Evolutionary conservation across 2,113 vertebrate genomes (phyloP).

Genomic region (Cottus gobio): DNA sequence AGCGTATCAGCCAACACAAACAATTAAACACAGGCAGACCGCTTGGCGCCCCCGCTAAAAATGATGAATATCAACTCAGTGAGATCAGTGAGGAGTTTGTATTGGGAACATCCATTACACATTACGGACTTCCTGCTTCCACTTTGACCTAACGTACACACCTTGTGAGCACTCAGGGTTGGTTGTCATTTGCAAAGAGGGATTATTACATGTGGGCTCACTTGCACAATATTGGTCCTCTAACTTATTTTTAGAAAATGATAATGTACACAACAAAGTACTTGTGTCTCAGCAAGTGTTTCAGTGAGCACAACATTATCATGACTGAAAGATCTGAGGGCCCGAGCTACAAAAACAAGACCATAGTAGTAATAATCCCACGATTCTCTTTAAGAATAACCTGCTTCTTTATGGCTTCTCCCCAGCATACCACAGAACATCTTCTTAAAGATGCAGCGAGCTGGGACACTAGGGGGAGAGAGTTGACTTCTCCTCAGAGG

Average conservation of each 20-base stretch:
- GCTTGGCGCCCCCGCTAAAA: background rate
- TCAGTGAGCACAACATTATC: background rate
- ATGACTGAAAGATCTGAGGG: background rate
- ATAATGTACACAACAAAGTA: background rate
- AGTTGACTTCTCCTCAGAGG: background rate
- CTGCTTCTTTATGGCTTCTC: background rate
- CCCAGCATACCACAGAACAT: no score
- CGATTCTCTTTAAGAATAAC: background rate
- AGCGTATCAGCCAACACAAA: slow-evolving; percentile 2
- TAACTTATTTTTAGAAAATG: background rate
- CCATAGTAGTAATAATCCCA: background rate
- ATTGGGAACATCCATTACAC: background rate
- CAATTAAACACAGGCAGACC: slow-evolving; percentile 6
- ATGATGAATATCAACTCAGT: background rate
- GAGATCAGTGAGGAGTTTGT: background rate
- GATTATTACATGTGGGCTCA: background rate
- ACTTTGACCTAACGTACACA: background rate
- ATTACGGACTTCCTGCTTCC: background rate
- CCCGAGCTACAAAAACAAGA: background rate
- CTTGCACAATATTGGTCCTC: background rate
- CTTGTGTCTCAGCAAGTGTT: no score
- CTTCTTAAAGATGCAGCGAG: background rate
- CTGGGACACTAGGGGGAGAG: slow-evolving; percentile 4
- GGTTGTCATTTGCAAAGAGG: background rate
- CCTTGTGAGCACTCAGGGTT: background rate